Conservation (phyloP, 2,113 vertebrate genomes). For the Hepsetus odoe region DNA sequence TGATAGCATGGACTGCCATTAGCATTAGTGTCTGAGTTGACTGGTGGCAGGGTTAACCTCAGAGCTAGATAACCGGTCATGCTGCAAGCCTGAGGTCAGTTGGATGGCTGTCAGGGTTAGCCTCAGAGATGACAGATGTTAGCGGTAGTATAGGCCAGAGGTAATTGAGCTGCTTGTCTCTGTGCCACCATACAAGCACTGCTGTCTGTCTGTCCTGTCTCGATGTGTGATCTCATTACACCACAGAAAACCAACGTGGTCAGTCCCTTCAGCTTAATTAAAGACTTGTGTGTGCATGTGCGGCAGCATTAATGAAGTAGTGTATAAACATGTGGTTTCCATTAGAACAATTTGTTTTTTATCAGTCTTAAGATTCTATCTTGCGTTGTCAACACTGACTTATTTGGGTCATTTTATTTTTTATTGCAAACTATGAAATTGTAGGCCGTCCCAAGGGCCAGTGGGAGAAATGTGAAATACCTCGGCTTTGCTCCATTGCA, state of each 20-base stretch:
- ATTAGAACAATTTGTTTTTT: not conserved
- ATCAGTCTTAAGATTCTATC: not conserved
- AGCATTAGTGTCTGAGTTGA: not conserved
- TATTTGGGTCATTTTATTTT: not conserved
- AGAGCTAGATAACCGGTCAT: not conserved
- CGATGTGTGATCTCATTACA: constrained; percentile 16
- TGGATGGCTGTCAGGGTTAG: constrained; percentile 11
- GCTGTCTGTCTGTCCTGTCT: constrained; percentile 21
- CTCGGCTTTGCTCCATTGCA: constrained; percentile 58
- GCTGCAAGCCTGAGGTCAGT: not conserved
- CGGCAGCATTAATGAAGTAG: not conserved
- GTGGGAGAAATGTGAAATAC: constrained; percentile 60
- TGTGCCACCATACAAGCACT: not conserved
- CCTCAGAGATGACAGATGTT: constrained; percentile 12
- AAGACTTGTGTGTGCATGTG: constrained; percentile 15
- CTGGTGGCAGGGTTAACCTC: not conserved
- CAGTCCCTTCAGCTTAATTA: constrained; percentile 46
- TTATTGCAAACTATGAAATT: not conserved
- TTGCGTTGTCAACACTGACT: not conserved
- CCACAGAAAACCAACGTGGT: not conserved
- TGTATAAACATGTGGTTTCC: not conserved
- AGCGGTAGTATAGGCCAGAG: not conserved
- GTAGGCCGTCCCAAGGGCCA: constrained; percentile 22
- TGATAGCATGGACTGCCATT: not conserved
- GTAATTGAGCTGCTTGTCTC: constrained; percentile 36